phyloP scores from a whole-genome alignment of 2,888 invertebrate species.

The Gymnosoma rotundatum region DNA sequence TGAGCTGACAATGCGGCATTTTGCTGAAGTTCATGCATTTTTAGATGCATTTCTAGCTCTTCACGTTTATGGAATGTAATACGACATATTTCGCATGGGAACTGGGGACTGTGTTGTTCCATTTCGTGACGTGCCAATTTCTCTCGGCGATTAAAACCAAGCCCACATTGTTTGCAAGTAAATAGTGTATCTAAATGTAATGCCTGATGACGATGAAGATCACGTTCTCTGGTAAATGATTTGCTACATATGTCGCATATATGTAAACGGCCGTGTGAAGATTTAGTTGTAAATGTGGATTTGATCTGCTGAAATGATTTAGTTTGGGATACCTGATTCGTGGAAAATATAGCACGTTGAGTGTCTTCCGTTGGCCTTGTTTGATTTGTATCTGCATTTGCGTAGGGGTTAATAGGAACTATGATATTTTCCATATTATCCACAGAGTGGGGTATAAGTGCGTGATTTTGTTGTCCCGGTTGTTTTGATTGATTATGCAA shows the following conservation, averaged over 20 bases:
- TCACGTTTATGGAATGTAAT: conserved; percentile 78
- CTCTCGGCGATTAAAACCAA: conserved; percentile 85
- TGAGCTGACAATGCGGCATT: conserved; percentile 73
- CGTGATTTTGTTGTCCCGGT: conserved; percentile 54
- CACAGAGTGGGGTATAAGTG: conserved; percentile 30
- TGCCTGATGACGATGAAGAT: conserved; percentile 87
- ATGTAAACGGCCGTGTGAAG: conserved; percentile 82
- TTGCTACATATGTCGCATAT: conserved; percentile 87
- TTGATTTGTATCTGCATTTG: conserved; percentile 44
- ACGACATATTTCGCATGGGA: conserved; percentile 85
- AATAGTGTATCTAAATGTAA: conserved; percentile 88
- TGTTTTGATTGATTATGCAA: conserved; percentile 70
- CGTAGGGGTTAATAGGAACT: conserved; percentile 75
- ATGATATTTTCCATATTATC: conserved; percentile 72
- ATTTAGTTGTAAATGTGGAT: conserved; percentile 76
- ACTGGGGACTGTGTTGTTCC: conserved; percentile 86
- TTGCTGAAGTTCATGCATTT: conserved; percentile 80
- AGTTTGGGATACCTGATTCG: conserved; percentile 63
- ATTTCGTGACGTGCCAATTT: conserved; percentile 86
- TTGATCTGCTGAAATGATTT: conserved; percentile 51
- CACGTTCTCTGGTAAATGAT: conserved; percentile 87
- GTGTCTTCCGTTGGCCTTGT: conserved; percentile 74
- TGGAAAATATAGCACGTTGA: conserved; percentile 76
- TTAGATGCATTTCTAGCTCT: conserved; percentile 78
- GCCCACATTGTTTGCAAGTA: conserved; percentile 86